Evolutionary conservation across 2,113 vertebrate genomes (phyloP), one percentile per base, ranked within the genome.

Genomic region (Saguinus midas): DNA sequence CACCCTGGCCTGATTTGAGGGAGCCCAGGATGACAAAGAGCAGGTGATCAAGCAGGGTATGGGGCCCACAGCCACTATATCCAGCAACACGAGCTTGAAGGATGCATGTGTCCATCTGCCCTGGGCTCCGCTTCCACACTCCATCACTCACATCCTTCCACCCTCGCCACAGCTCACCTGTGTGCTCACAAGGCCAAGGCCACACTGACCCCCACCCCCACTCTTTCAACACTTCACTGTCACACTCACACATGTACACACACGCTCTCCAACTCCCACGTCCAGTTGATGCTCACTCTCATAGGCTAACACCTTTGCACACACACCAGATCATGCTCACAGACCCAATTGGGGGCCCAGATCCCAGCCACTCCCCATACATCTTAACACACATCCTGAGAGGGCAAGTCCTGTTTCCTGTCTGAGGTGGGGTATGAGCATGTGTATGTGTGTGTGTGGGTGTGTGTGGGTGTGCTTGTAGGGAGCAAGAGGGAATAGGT

Each of bases 1-100:
- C 40, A 52, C 75, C 40, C 84, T 96, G 91, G 95, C 96, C 97
- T 97, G 87, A 92, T 97, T 96, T 97, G 86, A 96, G 75, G 91
- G 64, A 94, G 78, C 75, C 55, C 40, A 40, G 52, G 43, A 66
- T 87, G 70, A 64, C 87, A 90, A 90, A 78, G 83, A 66, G 25
- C 70, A 37, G 57, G 45, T 35, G 50, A 73, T 64, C 37, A 32
- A 16, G 55, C 8, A 48, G 84, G 90, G 23, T 1, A 0, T 25
- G 40, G 43, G 55, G 27, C 78, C 1, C 0, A 52, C 82, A n/a
- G 61, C 61, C 72, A 58, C 87, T 23, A 37, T 32, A 37, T 58
- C 84, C 43, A 57, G 81, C 81, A 73, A 70, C 16, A 23, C 23
- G 8, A 52, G 52, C 48, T 45, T 13, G 11, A 12, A 87, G 90